These are phyloP conservation scores for Sciurus vulgaris DNA, from an alignment of 2,797 vertebrate genomes.

Conservation along the genomic window DNA sequence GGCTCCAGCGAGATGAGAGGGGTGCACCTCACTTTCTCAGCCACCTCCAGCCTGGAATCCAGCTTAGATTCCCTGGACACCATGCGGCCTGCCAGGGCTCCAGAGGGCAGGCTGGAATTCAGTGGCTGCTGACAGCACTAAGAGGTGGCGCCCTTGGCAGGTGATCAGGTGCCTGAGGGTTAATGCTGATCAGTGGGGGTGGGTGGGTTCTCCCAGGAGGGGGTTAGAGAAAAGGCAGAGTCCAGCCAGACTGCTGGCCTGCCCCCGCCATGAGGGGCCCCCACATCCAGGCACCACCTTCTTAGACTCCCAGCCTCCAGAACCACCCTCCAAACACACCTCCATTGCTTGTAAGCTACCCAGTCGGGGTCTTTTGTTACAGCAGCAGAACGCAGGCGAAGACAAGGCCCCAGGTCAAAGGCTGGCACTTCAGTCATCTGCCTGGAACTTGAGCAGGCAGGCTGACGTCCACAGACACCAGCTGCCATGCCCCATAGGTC, in stretches of 20 bases:
- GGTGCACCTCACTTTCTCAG: no score
- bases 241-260: background rate
- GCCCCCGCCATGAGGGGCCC: background rate
- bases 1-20: no score
- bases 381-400: background rate
- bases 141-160: background rate
- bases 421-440: background rate
- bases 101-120: background rate
- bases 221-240: background rate
- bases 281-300: background rate
- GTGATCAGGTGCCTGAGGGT: background rate
- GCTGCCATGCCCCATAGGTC: background rate
- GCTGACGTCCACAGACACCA: no score
- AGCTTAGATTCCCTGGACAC: background rate
- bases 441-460: no score
- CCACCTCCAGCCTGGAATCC: no score
- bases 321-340: background rate
- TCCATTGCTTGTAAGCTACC: background rate
- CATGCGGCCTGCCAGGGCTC: background rate
- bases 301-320: background rate
- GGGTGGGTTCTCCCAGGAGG: background rate
- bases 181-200: background rate
- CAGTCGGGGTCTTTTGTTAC: background rate
- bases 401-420: background rate
- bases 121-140: background rate